Percentiles rank a stretch among this genome's conserved stretches.
phyloP scores from a whole-genome alignment of 2,113 vertebrate species.

The Notothenia coriiceps region DNA sequence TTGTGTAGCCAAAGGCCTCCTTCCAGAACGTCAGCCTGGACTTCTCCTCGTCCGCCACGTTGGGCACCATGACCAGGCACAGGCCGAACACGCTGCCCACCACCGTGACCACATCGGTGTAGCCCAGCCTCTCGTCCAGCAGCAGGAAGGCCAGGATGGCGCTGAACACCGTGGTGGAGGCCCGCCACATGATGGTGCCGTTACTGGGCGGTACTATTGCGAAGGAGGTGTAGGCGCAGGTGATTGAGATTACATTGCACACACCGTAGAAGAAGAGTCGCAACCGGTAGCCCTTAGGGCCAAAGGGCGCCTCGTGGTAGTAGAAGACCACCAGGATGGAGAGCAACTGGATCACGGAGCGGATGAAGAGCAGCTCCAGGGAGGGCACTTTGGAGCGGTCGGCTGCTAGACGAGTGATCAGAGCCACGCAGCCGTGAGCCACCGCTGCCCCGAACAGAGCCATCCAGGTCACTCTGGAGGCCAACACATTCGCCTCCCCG shows the following conservation, averaged over 20 bases:
- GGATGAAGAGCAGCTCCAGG: slow-evolving; percentile 96
- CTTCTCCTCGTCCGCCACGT: slow-evolving; percentile 91
- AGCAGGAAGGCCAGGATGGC: slow-evolving; percentile 94
- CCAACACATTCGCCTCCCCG: slow-evolving; percentile 88
- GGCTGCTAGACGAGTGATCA: slow-evolving; percentile 93
- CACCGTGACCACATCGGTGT: slow-evolving; percentile 90
- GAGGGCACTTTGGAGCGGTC: slow-evolving; percentile 98
- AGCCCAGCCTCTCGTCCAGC: slow-evolving; percentile 94
- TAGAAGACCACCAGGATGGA: slow-evolving; percentile 93
- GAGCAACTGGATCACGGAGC: slow-evolving; percentile 94
- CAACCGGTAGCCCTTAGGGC: slow-evolving; percentile 92
- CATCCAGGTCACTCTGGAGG: slow-evolving; percentile 92
- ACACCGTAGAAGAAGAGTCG: slow-evolving; percentile 96
- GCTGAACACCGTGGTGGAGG: slow-evolving; percentile 96
- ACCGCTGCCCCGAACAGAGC: slow-evolving; percentile 94
- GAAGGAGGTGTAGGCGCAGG: slow-evolving; percentile 98
- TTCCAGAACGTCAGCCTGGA: slow-evolving; percentile 94
- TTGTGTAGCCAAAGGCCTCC: slow-evolving; percentile 97
- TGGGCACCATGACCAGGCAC: slow-evolving; percentile 97
- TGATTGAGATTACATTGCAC: slow-evolving; percentile 98
- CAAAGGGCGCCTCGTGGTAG: slow-evolving; percentile 94
- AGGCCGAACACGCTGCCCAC: slow-evolving; percentile 93
- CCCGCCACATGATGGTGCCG: slow-evolving; percentile 98
- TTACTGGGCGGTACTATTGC: slow-evolving; percentile 97
- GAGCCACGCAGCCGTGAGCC: slow-evolving; percentile 95